A percentile compares a stretch with the other conserved stretches of the same genome.
Evolutionary conservation across 1,140 invertebrate genomes (phyloP).

Genomic region (Pentalonia nigronervosa): DNA sequence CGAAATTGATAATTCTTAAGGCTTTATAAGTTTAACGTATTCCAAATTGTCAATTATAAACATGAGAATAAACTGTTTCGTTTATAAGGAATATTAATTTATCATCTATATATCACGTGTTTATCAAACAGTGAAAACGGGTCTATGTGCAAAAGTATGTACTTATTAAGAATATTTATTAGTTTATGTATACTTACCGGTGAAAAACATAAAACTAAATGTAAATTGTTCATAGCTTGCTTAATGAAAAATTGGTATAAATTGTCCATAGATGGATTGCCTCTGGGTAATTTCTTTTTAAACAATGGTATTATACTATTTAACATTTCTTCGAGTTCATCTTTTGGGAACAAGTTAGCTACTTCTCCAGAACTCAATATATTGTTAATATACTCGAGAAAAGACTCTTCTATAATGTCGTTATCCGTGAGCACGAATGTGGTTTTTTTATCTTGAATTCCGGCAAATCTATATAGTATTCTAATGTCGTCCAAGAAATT

Average conservation of each 20-base stretch:
- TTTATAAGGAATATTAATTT: not conserved
- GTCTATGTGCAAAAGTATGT: not conserved
- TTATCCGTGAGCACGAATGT: constrained; percentile 97
- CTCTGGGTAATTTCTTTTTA: constrained; percentile 92
- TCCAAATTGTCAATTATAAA: too few relatives aligned
- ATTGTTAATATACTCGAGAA: constrained; percentile 96
- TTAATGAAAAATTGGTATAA: constrained; percentile 94
- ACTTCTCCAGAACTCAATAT: constrained; percentile 78
- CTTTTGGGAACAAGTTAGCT: constrained; percentile 92
- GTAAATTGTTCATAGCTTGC: constrained; percentile 89
- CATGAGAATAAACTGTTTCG: not conserved
- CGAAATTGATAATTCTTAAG: too few relatives aligned
- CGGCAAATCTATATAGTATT: constrained; percentile 88
- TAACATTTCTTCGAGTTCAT: constrained; percentile 94
- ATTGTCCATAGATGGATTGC: constrained; percentile 80
- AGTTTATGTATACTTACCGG: constrained; percentile 73
- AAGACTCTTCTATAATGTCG: constrained; percentile 97
- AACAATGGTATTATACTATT: constrained; percentile 90
- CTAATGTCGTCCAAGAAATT: constrained; percentile 96
- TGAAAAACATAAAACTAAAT: constrained; percentile 95
- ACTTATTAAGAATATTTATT: not conserved
- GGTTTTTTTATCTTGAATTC: constrained; percentile 95
- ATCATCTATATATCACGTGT: not conserved
- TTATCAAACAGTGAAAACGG: not conserved
- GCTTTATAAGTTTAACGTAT: too few relatives aligned